These are phyloP conservation scores for Spea bombifrons DNA, from an alignment of 2,113 vertebrate genomes.

Conservation along the genomic window DNA sequence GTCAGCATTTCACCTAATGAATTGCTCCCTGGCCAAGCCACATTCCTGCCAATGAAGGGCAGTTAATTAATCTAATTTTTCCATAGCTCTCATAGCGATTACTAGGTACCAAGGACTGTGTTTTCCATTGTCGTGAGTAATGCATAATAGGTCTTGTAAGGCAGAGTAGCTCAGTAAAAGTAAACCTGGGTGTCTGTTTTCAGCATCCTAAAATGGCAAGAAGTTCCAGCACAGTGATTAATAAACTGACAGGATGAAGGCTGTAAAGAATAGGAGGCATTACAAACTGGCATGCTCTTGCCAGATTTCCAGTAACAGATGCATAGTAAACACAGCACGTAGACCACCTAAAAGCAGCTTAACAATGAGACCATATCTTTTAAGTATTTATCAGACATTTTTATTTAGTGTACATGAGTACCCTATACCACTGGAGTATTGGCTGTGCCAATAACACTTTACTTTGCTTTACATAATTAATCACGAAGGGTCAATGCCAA, in stretches of 20 bases:
- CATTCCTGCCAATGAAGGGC: not conserved
- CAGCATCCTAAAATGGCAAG: conserved; percentile 30
- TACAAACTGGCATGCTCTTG: conserved; percentile 1
- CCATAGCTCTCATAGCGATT: not conserved
- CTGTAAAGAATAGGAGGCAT: not conserved
- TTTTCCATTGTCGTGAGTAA: conserved; percentile 2
- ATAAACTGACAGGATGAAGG: conserved; percentile 1
- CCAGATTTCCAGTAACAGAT: not conserved
- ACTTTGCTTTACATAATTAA: too few species aligned
- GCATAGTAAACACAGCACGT: not conserved
- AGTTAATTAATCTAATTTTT: not conserved
- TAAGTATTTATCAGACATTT: too few species aligned
- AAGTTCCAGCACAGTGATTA: conserved; percentile 8
- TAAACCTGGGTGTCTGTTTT: conserved; percentile 3
- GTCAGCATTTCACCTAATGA: too few species aligned
- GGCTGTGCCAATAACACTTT: too few species aligned
- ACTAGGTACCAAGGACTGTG: not conserved
- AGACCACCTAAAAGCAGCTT: too few species aligned
- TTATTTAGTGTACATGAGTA: too few species aligned
- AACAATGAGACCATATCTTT: too few species aligned
- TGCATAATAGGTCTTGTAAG: not conserved
- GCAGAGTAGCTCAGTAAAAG: not conserved
- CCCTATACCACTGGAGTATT: too few species aligned
- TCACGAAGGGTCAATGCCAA: too few species aligned
- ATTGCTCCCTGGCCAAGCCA: not conserved